Base-by-base conservation (phyloP, 1,140 invertebrate genomes). In the Prorops nasuta region DNA sequence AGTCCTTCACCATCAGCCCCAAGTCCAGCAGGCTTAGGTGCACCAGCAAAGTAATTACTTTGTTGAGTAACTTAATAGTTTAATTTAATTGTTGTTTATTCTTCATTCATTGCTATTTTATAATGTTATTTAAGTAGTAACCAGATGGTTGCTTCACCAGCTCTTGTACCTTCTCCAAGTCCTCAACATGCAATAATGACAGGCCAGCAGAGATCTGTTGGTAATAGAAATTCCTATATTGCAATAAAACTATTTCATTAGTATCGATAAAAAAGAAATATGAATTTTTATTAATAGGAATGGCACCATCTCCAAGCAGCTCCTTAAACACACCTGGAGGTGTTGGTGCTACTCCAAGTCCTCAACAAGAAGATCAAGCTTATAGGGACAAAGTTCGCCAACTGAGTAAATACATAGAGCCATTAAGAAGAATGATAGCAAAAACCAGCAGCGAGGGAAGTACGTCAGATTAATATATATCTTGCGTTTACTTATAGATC, bases 371-470 rank as follows among this genome's bases (percentile, higher is more conserved):
- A 60, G 93, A 96, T 62, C 90, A 91, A 41, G 86, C 88, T 1
- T 97, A 96, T 64, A 76, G 92, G 46, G 94, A 96, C 59, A 97
- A 96, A 78, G 87, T 96, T 31, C 83, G 90, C 21, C 91, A 96
- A 65, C 78, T 97, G 3, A 91, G 88, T 60, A 95, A 94, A 71
- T 98, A 94, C 66, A 93, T 96, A 58, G 94, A 96, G 54, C 92
- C 94, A 1, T 74, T 98, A 1, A 82, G 90, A 37, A 83, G 88
- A 58, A 92, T 95, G 86, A 91, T 96, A 50, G 83, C 86, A 35
- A 84, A 86, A 67, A 88, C 92, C 71, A 89, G 91, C 59, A 92
- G 87, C 70, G 92, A 94, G 75, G 88, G 89, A 71, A 83, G 79
- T 84, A 74, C 78, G 74, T 77, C n/a, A 63, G 64, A 56, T 36